phyloP scores from a whole-genome alignment of 2,113 vertebrate species.

The Sardina pilchardus region DNA sequence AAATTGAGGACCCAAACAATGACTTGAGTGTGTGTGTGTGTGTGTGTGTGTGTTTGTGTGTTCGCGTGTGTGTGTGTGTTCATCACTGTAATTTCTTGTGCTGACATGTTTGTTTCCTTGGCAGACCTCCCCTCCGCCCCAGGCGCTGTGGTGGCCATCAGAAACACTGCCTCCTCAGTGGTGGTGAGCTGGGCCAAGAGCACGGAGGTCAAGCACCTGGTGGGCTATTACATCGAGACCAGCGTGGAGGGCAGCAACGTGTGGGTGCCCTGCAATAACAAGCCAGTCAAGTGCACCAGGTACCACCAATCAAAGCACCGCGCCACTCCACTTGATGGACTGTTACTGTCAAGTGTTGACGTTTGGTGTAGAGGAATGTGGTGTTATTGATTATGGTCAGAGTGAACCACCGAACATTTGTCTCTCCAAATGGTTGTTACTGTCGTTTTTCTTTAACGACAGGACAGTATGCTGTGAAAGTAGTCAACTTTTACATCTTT shows the following conservation, averaged over 20 bases:
- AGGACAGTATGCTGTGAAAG: neutral
- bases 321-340: neutral
- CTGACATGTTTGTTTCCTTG: neutral
- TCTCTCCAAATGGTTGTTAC: neutral
- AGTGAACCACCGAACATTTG: neutral
- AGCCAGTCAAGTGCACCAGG: conserved; percentile 91
- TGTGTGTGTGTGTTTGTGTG: neutral
- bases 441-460: neutral
- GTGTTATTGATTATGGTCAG: neutral
- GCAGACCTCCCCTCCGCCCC: conserved; percentile 88
- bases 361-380: neutral
- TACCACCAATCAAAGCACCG: conserved; percentile 51
- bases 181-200: conserved; percentile 85
- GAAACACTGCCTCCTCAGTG: conserved; percentile 89
- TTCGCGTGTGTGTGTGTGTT: neutral
- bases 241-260: conserved; percentile 81
- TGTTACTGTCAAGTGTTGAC: neutral
- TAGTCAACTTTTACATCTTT: neutral
- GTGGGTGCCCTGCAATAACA: conserved; percentile 97
- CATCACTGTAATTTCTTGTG: neutral
- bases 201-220: conserved; percentile 81
- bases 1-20: neutral
- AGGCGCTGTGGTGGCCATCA: conserved; percentile 76
- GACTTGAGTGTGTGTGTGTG: neutral
- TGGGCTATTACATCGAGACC: conserved; percentile 91